Evolutionary conservation across 2,113 vertebrate species (phyloP).

Genomic region (Boulengeromyrus knoepffleri): DNA sequence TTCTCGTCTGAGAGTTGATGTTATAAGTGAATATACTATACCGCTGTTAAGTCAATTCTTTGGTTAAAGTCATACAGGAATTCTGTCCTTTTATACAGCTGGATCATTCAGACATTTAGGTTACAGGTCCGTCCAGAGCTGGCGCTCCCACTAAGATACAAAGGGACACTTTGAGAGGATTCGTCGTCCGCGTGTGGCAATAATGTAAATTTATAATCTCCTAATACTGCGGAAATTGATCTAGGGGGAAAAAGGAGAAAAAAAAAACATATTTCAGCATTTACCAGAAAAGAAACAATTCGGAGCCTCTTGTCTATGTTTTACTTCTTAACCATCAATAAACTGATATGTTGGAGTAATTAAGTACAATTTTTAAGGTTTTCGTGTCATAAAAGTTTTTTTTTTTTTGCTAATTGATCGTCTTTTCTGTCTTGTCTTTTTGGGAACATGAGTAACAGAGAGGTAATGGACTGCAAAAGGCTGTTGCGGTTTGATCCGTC

Average conservation of each 20-base stretch:
- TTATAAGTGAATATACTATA: not conserved
- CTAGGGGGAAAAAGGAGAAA: not conserved
- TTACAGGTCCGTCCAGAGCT: not conserved
- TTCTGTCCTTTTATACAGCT: not conserved
- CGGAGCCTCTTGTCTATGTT: slow-evolving; percentile 5
- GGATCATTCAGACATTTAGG: not conserved
- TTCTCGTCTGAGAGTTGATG: not conserved
- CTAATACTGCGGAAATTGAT: not conserved
- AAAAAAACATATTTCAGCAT: not conserved
- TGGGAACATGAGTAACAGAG: not conserved
- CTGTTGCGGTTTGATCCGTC: not conserved
- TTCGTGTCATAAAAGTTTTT: not conserved
- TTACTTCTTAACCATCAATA: not conserved
- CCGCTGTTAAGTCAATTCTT: not conserved
- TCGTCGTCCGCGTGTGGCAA: not conserved
- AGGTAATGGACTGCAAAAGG: not conserved
- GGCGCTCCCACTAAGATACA: not conserved
- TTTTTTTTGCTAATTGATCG: not conserved
- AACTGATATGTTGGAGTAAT: not conserved
- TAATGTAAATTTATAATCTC: not conserved
- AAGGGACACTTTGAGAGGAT: not conserved
- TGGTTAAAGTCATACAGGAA: not conserved
- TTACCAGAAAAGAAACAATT: not conserved
- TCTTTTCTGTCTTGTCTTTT: not conserved
- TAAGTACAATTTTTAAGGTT: not conserved